Conservation (phyloP, 2,113 vertebrate genomes). For the Pampusana beccarii region DNA sequence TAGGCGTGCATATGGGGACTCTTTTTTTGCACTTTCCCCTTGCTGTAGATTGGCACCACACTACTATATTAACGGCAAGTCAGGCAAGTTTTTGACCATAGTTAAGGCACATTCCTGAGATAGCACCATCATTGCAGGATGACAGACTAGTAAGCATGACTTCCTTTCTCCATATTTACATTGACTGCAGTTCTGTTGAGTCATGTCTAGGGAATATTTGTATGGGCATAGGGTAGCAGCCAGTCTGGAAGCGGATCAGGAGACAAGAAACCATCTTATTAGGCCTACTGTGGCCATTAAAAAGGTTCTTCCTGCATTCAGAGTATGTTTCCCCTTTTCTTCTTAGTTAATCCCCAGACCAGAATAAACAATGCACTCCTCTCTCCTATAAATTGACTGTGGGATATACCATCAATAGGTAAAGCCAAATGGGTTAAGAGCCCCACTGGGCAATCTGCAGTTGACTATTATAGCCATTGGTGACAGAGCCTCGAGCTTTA, state of each 20-base stretch:
- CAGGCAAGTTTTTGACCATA: not conserved
- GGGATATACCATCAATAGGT: not conserved
- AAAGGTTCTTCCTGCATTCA: not conserved
- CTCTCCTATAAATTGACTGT: not conserved
- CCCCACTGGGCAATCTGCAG: not conserved
- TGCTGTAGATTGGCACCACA: not conserved
- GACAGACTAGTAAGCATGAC: not conserved
- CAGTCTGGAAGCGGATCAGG: not conserved
- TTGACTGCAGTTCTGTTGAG: constrained; percentile 18
- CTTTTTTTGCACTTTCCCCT: not conserved
- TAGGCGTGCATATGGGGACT: not conserved
- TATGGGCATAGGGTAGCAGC: not conserved
- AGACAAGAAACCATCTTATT: constrained; percentile 7
- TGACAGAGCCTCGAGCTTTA: not conserved
- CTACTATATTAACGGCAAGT: not conserved
- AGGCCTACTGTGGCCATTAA: not conserved
- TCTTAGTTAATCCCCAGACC: not conserved
- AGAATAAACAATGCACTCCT: not conserved
- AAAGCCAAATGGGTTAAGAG: not conserved
- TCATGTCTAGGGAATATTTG: constrained; percentile 34
- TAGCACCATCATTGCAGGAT: not conserved
- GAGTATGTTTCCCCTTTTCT: not conserved
- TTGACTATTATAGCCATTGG: not conserved
- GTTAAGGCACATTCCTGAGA: constrained; percentile 5
- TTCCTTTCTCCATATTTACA: constrained; percentile 25